These are phyloP conservation scores for Poecile atricapillus DNA, from an alignment of 2,113 vertebrate genomes.

Conservation along the genomic window DNA sequence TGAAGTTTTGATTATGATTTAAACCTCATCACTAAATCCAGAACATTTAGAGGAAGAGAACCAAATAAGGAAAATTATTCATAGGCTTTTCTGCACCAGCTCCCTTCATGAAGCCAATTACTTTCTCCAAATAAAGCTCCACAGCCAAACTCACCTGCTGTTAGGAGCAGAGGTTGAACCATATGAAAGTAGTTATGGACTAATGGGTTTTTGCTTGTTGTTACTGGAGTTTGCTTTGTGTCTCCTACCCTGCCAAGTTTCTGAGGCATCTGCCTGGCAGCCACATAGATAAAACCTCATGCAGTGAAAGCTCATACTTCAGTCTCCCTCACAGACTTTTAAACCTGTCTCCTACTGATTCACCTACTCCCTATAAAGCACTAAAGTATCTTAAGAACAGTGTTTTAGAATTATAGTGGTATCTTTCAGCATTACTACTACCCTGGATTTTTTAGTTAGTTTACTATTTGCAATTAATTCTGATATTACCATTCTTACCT, in stretches of 20 bases:
- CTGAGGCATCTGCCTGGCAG: slow-evolving; percentile 12
- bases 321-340: neutral
- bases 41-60: neutral
- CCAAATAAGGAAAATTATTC: neutral
- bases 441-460: neutral
- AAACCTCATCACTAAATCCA: neutral
- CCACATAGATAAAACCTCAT: neutral
- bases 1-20: neutral
- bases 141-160: slow-evolving; percentile 24
- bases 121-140: neutral
- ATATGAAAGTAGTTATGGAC: neutral
- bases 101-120: neutral
- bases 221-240: neutral
- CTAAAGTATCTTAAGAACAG: neutral
- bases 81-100: neutral
- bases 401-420: neutral
- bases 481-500: neutral
- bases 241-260: slow-evolving; percentile 14
- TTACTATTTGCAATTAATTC: neutral
- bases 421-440: neutral
- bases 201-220: neutral
- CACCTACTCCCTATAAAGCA: neutral
- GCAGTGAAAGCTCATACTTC: neutral
- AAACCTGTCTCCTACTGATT: neutral
- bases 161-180: neutral